Evolutionary conservation across 37 sponge, comb jelly and placozoan genomes (phyloP), one percentile per base, ranked within the genome.

Genomic region (Halisarca cf. caerulea): DNA sequence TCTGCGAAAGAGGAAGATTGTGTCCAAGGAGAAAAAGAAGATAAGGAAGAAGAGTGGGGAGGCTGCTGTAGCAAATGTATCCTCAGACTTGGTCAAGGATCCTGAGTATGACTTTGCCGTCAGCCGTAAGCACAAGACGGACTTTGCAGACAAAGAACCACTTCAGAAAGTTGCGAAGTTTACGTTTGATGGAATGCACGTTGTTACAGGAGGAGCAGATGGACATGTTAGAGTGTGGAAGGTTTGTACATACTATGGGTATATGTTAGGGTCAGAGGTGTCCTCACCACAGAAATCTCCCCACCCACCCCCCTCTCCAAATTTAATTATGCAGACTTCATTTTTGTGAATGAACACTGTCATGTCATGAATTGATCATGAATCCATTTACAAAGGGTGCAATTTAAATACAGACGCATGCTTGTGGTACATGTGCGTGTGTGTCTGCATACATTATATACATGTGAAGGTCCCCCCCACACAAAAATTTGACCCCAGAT

Each of bases 141-240:
- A 86, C 74, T 88, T 89, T 53, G 62, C 38, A 0, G 84, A 59
- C 2, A 60, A 34, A 20, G 68, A 55, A 51, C 78, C 84, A 15
- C 84, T 77, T 20, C 90, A 89, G 66, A 93, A 89, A 51, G 88
- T 87, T 27, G 90, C 87, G 25, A 40, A 59, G 51, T 93, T 93
- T 54, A 77, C 51, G 11, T 78, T 11, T 42, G 85, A 89, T 39
- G 93, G 90, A 2, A 30, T 53, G 21, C 25, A 30, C 0, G 68
- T 93, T 4, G 82, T 93, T 27, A 93, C 93, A 41, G 93, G 93
- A 1, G 91, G 94, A 41, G 66, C 33, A 23, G 91, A 90, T 55
- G 86, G 91, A 30, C 53, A 82, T 8, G 72, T 94, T 18, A 81
- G 94, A 42, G 83, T 90, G 66, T 94, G 88, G 90, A 81, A 89